phyloP scores from a whole-genome alignment of 2,888 invertebrate genomes.

The Volucella zonaria region DNA sequence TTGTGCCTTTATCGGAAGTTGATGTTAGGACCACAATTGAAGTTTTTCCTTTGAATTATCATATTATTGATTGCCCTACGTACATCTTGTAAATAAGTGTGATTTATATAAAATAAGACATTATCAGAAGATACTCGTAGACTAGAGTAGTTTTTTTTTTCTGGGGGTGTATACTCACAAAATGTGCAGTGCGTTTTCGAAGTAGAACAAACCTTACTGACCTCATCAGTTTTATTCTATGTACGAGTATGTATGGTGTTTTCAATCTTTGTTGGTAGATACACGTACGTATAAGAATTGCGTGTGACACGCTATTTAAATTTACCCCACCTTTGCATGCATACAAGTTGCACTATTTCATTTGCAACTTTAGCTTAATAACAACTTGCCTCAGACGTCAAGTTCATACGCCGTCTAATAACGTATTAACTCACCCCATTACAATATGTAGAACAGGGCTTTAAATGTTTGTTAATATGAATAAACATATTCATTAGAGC shows the following conservation, averaged over 20 bases:
- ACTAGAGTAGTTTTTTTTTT: neutral
- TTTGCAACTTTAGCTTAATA: slow-evolving; percentile 4
- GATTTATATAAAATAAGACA: no score
- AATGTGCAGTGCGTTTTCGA: neutral
- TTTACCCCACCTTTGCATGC: slow-evolving; percentile 6
- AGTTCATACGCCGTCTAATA: slow-evolving; percentile 52
- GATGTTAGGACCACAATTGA: neutral
- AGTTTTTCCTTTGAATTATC: neutral
- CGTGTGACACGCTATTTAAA: slow-evolving; percentile 38
- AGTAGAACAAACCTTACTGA: slow-evolving; percentile 54
- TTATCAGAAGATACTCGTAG: neutral
- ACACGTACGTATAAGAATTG: slow-evolving; percentile 4
- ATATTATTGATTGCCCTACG: neutral
- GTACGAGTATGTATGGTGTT: neutral
- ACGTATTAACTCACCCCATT: slow-evolving; percentile 19
- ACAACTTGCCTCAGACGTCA: slow-evolving; percentile 33
- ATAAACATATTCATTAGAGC: neutral
- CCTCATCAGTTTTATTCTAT: slow-evolving; percentile 38
- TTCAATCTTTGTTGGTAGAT: neutral
- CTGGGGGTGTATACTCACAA: neutral
- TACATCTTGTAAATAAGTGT: no score
- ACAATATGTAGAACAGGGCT: slow-evolving; percentile 16
- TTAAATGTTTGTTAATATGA: neutral
- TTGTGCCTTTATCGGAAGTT: neutral
- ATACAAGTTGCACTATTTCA: neutral